Base-by-base conservation (phyloP, 2,888 invertebrate genomes). In the Oscheius sp. region DNA sequence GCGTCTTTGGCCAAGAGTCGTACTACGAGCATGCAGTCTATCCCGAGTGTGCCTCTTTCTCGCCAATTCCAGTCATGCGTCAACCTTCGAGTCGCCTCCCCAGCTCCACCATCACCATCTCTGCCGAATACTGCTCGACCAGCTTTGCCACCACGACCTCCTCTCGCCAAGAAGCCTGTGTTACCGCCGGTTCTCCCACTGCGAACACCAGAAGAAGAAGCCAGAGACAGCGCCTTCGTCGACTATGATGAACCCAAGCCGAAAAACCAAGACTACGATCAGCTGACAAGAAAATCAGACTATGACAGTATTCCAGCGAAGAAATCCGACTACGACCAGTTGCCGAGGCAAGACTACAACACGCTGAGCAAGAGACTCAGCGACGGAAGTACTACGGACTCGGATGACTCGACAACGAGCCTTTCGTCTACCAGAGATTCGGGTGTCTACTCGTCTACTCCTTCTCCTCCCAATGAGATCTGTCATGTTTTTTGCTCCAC, bases 381-480 rank as follows among this genome's bases (percentile, higher is more conserved):
- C 25, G 70, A 23, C 59, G 70, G 70, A 59, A 70, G 70, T 43
- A 58, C 25, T n/a, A n/a, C n/a, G 13, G 70, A 59, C 27, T 70
- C 46, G 3, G 70, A 70, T 25, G 27, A 27, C 2, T 70, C 53
- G 1, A 25, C 9, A 7, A 46, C 2, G 25, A 53, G 16, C 21
- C 16, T 23, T 2, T 18, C 41, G 12, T 53, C 59, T 1, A 18
- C 35, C 5, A 35, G 70, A 9, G 70, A 70, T 25, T 70, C 70
- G 2, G 70, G 70, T 16, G 59, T 70, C 35, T 70, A 70, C 21
- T 58, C 66, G 1, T 72, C 72, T 9, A 35, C 35, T 3, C 72
- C 72, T 0, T 72, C 72, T 13, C 72, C 72, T 35, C 72, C 72
- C 12, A 72, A 72, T 23, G 72, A 72, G 27, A n/a, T 56, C 5